Base-by-base conservation (phyloP, 2,797 vertebrate species). In the Sus cebifrons region DNA sequence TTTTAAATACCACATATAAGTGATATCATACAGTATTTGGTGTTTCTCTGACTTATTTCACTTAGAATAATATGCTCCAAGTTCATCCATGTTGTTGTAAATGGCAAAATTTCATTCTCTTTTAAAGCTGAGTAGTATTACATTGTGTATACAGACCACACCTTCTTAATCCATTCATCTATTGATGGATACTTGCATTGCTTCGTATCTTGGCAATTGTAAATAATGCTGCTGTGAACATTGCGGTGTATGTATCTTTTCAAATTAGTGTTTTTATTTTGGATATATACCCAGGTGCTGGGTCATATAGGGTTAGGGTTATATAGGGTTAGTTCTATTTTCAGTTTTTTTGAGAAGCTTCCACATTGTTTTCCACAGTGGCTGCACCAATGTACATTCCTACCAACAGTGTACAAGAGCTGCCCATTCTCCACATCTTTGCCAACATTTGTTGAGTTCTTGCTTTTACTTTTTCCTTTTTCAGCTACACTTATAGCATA, bases 111-210 rank as follows among this genome's bases (percentile, higher is more conserved):
- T 78, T 32, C 52, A 78, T 78, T 78, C 75, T 56, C 56, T 77
- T 78, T 56, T 78, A 56, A 36, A 36, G 62, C 62, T 56, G 52
- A 29, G 3, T 32, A 78, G 54, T 21, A 56, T 52, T 32, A 29
- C 75, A n/a, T 0, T 56, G 18, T 3, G 0, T 56, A 21, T 32
- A 8, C 56, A 32, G 13, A 21, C 18, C 18, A 32, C 29, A 56
- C 21, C 7, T 56, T 78, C 6, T 56, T 78, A 54, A 78, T 21
- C 29, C 29, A 32, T 56, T 56, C 52, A 78, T 78, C 36, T 36
- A 52, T 56, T 78, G 52, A 56, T 21, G 52, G 18, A 32, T 52
- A 32, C 12, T 0, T 56, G 52, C 21, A 18, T 15, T 78, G 75
- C 52, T 32, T 32, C 52, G 8, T 21, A 56, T 77, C 56, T 78